Evolutionary conservation across 92 coral and sea anemone species (phyloP).

Genomic region (Porites rus): DNA sequence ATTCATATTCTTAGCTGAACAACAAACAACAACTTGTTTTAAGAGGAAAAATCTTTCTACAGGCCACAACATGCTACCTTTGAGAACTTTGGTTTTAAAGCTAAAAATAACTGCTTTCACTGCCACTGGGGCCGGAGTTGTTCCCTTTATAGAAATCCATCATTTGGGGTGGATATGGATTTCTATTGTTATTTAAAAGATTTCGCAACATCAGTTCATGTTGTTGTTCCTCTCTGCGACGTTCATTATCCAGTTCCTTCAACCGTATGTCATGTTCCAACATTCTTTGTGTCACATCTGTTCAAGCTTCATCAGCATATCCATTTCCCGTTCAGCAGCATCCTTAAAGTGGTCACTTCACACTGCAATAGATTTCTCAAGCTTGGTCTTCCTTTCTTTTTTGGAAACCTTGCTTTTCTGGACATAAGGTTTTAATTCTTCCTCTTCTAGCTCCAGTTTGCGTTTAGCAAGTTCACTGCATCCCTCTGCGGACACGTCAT

Average conservation of each 20-base stretch:
- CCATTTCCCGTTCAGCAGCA: slow-evolving; percentile 58
- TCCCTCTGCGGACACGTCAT: no score
- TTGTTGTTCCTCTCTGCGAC: slow-evolving; percentile 51
- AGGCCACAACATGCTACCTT: not conserved
- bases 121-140: slow-evolving; percentile 44
- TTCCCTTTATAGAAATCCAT: slow-evolving; percentile 23
- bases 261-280: slow-evolving; percentile 56
- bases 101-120: slow-evolving; percentile 19
- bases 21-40: slow-evolving; percentile 17
- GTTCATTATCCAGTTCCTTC: slow-evolving; percentile 60
- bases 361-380: slow-evolving; percentile 43
- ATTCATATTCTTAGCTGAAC: slow-evolving; percentile 8
- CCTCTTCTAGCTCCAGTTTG: slow-evolving; percentile 1
- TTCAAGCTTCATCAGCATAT: slow-evolving; percentile 51
- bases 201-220: slow-evolving; percentile 62
- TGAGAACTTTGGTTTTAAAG: slow-evolving; percentile 9
- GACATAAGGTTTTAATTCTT: slow-evolving; percentile 3
- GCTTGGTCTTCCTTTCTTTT: slow-evolving; percentile 48
- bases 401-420: slow-evolving; percentile 24
- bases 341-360: slow-evolving; percentile 44
- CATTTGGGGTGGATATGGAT: slow-evolving; percentile 48
- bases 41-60: not conserved
- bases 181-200: slow-evolving; percentile 49
- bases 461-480: not conserved
- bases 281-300: slow-evolving; percentile 51